Evolutionary conservation across 2,888 invertebrate species (phyloP).

Genomic region (Marronus borbonicus): DNA sequence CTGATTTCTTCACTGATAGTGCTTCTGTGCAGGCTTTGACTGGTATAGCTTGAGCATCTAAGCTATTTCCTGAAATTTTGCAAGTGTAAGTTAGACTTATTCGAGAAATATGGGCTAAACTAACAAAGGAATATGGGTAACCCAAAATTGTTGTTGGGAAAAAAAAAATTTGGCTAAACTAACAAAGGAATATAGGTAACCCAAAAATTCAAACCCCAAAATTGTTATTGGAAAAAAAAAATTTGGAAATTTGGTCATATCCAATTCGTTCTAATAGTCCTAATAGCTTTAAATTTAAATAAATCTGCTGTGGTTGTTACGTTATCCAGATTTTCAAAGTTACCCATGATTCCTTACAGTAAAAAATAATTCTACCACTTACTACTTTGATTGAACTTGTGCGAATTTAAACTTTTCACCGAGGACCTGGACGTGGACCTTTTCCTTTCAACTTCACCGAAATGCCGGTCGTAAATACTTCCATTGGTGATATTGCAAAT

Average conservation of each 20-base stretch:
- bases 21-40: conserved; percentile 73
- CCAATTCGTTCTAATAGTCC: too few relatives aligned
- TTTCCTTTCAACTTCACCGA: conserved; percentile 60
- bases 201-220: too few relatives aligned
- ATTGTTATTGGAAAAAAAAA: too few relatives aligned
- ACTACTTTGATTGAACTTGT: conserved; percentile 56
- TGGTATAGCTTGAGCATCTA: conserved; percentile 55
- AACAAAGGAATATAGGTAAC: too few relatives aligned
- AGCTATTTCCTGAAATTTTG: conserved; percentile 60
- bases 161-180: too few relatives aligned
- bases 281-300: too few relatives aligned
- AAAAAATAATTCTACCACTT: conserved; percentile 37
- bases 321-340: too few relatives aligned
- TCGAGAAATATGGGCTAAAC: too few relatives aligned
- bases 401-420: conserved; percentile 57
- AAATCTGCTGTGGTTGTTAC: too few relatives aligned
- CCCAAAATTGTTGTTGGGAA: too few relatives aligned
- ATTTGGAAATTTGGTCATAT: too few relatives aligned
- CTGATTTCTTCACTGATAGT: conserved; percentile 88
- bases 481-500: conserved; percentile 62
- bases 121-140: neutral
- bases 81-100: neutral
- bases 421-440: conserved; percentile 60
- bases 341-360: too few relatives aligned
- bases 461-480: conserved; percentile 65